phyloP scores from a whole-genome alignment of 2,113 vertebrate genomes.

The Hippocampus abdominalis region DNA sequence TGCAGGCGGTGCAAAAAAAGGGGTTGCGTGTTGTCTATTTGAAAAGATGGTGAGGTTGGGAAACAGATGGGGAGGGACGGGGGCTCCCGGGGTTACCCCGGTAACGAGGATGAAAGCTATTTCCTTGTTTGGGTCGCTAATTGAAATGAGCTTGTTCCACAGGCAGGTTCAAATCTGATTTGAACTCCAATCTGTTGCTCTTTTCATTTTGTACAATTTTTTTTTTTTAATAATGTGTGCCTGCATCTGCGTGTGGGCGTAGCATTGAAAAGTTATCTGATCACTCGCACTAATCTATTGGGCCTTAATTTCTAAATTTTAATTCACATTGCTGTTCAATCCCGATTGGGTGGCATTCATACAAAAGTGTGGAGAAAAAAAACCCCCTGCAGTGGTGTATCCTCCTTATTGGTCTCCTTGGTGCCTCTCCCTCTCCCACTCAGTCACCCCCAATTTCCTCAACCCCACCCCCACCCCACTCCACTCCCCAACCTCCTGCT shows the following conservation, averaged over 20 bases:
- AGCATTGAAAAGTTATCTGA: neutral
- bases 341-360: neutral
- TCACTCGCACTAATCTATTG: neutral
- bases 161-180: constrained; percentile 62
- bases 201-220: constrained; percentile 17
- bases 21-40: constrained; percentile 27
- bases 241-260: constrained; percentile 6
- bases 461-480: constrained; percentile 15
- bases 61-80: constrained; percentile 62
- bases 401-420: constrained; percentile 1
- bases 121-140: constrained; percentile 67
- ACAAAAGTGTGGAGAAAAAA: neutral
- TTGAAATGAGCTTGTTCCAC: constrained; percentile 68
- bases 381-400: neutral
- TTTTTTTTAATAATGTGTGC: constrained; percentile 2
- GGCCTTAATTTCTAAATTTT: neutral
- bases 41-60: constrained; percentile 36
- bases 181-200: constrained; percentile 61
- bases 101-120: constrained; percentile 60
- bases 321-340: neutral
- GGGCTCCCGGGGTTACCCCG: constrained; percentile 39
- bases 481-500: neutral
- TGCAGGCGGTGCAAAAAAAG: constrained; percentile 4
- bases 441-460: constrained; percentile 33
- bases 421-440: constrained; percentile 2